Base-by-base conservation (phyloP, 2,113 vertebrate genomes). In the Scophthalmus maximus region DNA sequence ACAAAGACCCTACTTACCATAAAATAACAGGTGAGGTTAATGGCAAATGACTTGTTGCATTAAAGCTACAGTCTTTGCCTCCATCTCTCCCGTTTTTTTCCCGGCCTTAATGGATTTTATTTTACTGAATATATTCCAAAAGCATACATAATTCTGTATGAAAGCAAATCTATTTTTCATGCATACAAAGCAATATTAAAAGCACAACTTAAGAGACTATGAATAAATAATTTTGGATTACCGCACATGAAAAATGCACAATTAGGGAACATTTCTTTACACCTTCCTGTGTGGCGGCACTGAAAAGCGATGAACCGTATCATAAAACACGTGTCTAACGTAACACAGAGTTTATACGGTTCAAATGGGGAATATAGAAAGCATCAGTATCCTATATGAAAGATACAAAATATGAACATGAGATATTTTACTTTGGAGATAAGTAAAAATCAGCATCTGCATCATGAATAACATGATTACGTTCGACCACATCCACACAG, bases 21-120 rank as follows among this genome's bases (percentile, higher is more conserved):
- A 90, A 92, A 90, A 91, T 88, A 85, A 87, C 88, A 79, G 84
- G 55, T 70, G 82, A 88, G 92, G 90, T 93, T 91, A 92, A 93
- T 88, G 87, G 90, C 82, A 80, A 92, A 90, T 87, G 73, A 83
- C 92, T 90, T 87, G 83, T 88, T 74, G 84, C 90, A 84, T 94
- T 90, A 93, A 91, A 93, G 83, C 87, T 87, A 79, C 86, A 81
- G 60, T 78, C 91, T 87, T 69, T 89, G 85, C 87, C 80, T 88
- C 71, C 86, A 77, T 67, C 77, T 88, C 73, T 56, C 40, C n/a
- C n/a, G n/a, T n/a, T 67, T 56, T 79, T 58, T 90, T 86, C 66
- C 73, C 32, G 74, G 25, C 73, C 34, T 53, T 92, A 92, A 94
- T 93, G 92, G 93, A 90, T 91, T 93, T 87, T 67, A 88, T 91